Conservation (phyloP, 2,888 invertebrate species). For the Operophtera brumata region DNA sequence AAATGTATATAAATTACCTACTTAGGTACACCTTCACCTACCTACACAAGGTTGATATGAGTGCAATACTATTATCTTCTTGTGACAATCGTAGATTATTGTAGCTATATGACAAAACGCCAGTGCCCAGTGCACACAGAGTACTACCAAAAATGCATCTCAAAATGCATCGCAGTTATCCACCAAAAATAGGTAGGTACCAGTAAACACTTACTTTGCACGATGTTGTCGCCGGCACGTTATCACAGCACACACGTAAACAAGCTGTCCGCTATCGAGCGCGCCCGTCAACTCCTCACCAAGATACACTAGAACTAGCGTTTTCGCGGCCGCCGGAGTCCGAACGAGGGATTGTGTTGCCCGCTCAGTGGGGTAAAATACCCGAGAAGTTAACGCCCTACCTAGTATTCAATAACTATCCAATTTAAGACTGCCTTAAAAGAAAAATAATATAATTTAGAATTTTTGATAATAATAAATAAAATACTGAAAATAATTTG, state of each 20-base stretch:
- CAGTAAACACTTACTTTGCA: slow-evolving; percentile 42
- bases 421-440: no score
- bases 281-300: slow-evolving; percentile 35
- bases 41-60: slow-evolving; percentile 2
- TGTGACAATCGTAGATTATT: slow-evolving; percentile 5
- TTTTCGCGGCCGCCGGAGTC: slow-evolving; percentile 34
- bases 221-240: slow-evolving; percentile 47
- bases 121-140: no score
- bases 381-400: slow-evolving; percentile 21
- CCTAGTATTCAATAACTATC: background rate
- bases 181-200: background rate
- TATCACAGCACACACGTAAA: slow-evolving; percentile 65
- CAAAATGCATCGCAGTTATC: no score
- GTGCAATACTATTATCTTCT: slow-evolving; percentile 11
- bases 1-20: background rate
- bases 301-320: slow-evolving; percentile 48
- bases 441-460: no score
- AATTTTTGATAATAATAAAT: no score
- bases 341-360: slow-evolving; percentile 48
- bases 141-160: no score
- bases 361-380: slow-evolving; percentile 30
- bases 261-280: slow-evolving; percentile 39
- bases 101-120: background rate
- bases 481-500: no score
- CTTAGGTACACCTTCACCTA: background rate